Evolutionary conservation across 2,888 invertebrate genomes (phyloP).

Genomic region (Pimpla rufipes): DNA sequence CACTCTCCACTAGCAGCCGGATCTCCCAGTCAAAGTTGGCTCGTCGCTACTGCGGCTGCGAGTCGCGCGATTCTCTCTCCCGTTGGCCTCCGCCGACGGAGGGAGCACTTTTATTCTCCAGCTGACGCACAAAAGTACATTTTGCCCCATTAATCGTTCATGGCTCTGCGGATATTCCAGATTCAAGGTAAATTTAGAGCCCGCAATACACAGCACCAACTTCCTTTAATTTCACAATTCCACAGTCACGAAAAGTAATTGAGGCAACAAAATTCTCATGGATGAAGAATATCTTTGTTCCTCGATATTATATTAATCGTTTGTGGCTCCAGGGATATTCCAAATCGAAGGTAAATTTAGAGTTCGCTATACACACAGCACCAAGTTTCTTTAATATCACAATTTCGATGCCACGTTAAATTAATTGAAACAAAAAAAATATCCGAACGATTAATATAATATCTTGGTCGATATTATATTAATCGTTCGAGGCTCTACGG

Average conservation of each 20-base stretch:
- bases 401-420: no score
- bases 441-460: no score
- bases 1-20: constrained; percentile 25
- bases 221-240: background rate
- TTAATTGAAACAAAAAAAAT: no score
- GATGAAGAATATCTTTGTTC: no score
- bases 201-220: background rate
- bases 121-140: constrained; percentile 15
- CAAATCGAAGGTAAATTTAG: no score
- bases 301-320: no score
- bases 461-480: no score
- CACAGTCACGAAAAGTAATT: no score
- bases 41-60: constrained; percentile 37
- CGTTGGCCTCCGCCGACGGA: constrained; percentile 12
- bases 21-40: constrained; percentile 54
- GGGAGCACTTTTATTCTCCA: background rate
- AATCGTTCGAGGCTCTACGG: constrained; percentile 73
- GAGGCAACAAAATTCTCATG: no score
- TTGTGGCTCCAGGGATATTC: no score
- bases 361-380: no score
- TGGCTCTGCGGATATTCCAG: constrained; percentile 76
- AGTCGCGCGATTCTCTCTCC: constrained; percentile 34
- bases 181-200: constrained; percentile 75
- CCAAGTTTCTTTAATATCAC: no score
- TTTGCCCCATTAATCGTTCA: constrained; percentile 43